These are phyloP conservation scores for Alces alces DNA, from an alignment of 2,113 vertebrate species.

Conservation along the genomic window DNA sequence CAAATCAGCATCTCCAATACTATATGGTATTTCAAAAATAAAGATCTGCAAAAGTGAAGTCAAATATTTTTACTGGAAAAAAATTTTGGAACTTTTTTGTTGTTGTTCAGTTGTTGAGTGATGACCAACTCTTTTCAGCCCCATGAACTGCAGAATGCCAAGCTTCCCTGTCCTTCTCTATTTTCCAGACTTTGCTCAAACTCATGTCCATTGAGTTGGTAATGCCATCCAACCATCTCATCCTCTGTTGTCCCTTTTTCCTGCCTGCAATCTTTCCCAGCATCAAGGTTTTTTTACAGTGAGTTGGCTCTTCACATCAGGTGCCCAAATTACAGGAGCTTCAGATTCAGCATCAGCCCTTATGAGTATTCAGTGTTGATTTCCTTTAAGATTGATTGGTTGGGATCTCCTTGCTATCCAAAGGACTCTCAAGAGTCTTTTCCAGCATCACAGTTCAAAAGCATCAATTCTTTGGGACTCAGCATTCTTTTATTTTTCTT, in stretches of 20 bases:
- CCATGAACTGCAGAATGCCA: neutral
- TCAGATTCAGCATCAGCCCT: neutral
- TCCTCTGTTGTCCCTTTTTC: neutral
- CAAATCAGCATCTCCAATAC: neutral
- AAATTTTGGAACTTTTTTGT: neutral
- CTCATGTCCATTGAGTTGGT: neutral
- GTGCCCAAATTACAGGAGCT: neutral
- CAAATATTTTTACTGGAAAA: neutral
- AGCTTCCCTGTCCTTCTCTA: neutral
- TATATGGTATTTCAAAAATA: neutral
- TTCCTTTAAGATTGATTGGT: neutral
- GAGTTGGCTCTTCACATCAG: neutral
- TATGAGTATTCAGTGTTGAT: neutral
- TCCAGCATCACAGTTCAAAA: neutral
- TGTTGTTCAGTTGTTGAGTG: neutral
- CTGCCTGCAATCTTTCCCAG: neutral
- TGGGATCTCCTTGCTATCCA: neutral
- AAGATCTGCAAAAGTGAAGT: neutral
- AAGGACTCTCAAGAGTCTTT: neutral
- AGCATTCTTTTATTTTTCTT: neutral
- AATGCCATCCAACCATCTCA: neutral
- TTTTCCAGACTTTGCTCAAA: neutral
- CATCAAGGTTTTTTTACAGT: neutral
- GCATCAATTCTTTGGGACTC: neutral
- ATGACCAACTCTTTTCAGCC: neutral